These are phyloP conservation scores for Pristiophorus japonicus DNA, from an alignment of 2,113 vertebrate genomes.

Conservation along the genomic window DNA sequence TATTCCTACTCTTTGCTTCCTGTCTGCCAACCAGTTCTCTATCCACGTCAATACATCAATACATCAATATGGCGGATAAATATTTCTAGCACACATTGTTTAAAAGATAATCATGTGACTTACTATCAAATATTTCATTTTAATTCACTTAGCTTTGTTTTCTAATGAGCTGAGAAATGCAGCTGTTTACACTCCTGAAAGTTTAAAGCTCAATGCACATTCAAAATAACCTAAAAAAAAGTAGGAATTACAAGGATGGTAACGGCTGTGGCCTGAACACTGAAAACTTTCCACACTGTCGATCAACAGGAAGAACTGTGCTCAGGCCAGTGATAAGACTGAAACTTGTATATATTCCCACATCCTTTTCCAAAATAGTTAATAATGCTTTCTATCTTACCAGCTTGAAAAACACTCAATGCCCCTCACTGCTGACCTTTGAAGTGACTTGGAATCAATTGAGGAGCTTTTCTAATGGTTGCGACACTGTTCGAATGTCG, in stretches of 20 bases:
- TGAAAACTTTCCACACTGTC: background rate
- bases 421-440: conserved; percentile 16
- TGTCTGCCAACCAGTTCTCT: too few species aligned
- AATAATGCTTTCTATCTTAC: background rate
- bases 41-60: too few species aligned
- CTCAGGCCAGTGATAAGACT: background rate
- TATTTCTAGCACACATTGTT: background rate
- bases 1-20: too few species aligned
- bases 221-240: background rate
- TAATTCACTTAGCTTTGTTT: background rate
- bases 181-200: background rate
- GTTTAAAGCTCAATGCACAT: background rate
- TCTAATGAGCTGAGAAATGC: background rate
- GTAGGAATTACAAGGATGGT: background rate
- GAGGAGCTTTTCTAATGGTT: conserved; percentile 15
- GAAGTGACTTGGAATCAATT: conserved; percentile 29
- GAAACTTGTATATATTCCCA: background rate
- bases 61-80: background rate
- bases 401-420: conserved; percentile 19
- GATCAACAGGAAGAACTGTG: conserved; percentile 2
- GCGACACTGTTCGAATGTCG: background rate
- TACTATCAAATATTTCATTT: background rate
- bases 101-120: background rate
- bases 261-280: background rate
- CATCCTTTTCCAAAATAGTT: conserved; percentile 13